Base-by-base conservation (phyloP, 2,888 invertebrate species). In the Heliconius aoede region DNA sequence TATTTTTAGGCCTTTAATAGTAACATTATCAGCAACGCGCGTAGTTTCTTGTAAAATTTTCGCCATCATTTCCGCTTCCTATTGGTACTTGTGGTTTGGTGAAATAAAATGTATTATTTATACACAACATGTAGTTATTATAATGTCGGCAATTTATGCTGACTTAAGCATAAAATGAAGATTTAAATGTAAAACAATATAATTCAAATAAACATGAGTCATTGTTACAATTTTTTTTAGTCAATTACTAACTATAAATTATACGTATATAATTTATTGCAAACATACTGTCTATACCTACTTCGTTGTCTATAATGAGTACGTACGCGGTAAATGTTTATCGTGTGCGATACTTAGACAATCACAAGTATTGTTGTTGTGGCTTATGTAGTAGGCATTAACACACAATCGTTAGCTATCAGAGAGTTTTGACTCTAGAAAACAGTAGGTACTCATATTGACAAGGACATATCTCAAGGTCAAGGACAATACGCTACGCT, bases 251-350 rank as follows among this genome's bases (percentile, higher is more conserved):
- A 30, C 3, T 30, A 30, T 62, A 28, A 21, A 18, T 61, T 28
- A n/a, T n/a, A n/a, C n/a, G n/a, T n/a, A n/a, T 62, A 62, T 62
- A 62, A 62, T 28, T 30, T 28, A 62, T 62, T 62, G 28, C 28
- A 28, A 62, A 62, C 28, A 26, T 18, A 61, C 21, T 62, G 9
- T 9, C 21, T 21, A 7, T 62, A 46, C 46, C 5, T 62, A 30
- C 61, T 62, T 62, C 18, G 21, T 62, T 60, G 26, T 21, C 21
- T 28, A 62, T 62, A 30, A 28, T 62, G 8, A 30, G 61, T 62
- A 30, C 21, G 61, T 62, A 62, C 28, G 18, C 28, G 61, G 61
- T 9, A 62, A 62, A 62, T 62, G 30, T 21, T 62, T 30, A 62
- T 62, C 28, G 18, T 62, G 3, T 28, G 15, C 9, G 30, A 62